These are phyloP conservation scores for Drosophila murphyi DNA, from an alignment of 1,140 invertebrate species.

Conservation along the genomic window DNA sequence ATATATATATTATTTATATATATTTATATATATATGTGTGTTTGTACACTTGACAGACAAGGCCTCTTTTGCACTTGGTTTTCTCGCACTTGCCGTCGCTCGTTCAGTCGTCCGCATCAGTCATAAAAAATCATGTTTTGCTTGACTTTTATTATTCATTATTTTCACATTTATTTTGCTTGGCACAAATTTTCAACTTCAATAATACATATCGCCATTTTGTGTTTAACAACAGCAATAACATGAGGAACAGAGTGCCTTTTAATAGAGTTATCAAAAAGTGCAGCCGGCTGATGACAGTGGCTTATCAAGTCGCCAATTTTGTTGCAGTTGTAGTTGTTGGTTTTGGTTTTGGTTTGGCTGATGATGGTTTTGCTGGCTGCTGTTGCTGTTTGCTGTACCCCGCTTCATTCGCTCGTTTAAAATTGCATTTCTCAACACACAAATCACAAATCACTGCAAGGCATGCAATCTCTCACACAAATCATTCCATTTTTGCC, in stretches of 20 bases:
- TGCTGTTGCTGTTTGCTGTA: conserved; percentile 23
- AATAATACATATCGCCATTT: conserved; percentile 31
- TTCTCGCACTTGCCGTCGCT: conserved; percentile 19
- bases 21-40: neutral
- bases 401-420: conserved; percentile 43
- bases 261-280: conserved; percentile 79
- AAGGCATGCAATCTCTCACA: conserved; percentile 80
- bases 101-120: conserved; percentile 48
- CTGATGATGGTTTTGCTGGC: conserved; percentile 25
- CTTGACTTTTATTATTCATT: conserved; percentile 82
- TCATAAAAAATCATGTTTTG: conserved; percentile 75
- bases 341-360: neutral
- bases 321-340: neutral
- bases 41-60: conserved; percentile 8
- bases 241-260: conserved; percentile 19
- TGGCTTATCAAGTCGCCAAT: conserved; percentile 68
- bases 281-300: conserved; percentile 71
- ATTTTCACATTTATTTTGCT: conserved; percentile 77
- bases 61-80: conserved; percentile 18
- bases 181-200: conserved; percentile 52
- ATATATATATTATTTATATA: too few species aligned
- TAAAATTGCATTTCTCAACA: conserved; percentile 82
- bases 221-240: conserved; percentile 5
- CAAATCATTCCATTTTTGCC: conserved; percentile 78
- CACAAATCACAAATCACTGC: conserved; percentile 81